phyloP scores from a whole-genome alignment of 1,140 invertebrate species.

The Drosophila pseudoananassae region DNA sequence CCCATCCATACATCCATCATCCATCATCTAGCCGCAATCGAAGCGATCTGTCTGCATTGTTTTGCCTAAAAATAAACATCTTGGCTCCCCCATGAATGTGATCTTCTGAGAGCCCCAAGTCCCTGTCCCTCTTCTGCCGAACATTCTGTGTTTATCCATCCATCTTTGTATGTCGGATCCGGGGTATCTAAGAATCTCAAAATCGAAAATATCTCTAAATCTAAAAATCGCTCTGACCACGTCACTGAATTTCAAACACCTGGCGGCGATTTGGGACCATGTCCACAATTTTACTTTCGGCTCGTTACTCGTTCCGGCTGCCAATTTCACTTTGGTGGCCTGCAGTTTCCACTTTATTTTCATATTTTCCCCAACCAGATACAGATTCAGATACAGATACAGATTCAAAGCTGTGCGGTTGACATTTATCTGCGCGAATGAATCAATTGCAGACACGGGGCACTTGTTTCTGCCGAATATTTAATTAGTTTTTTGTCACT shows the following conservation, averaged over 20 bases:
- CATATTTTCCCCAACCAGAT: conserved; percentile 17
- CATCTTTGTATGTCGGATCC: conserved; percentile 7
- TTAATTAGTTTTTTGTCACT: conserved; percentile 51
- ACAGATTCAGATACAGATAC: no score
- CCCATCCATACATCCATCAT: conserved; percentile 51
- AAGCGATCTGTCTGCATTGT: conserved; percentile 76
- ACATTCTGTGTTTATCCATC: conserved; percentile 32
- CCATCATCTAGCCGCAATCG: conserved; percentile 62
- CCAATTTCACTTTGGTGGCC: no score
- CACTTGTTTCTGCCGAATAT: conserved; percentile 2
- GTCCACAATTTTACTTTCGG: conserved; percentile 6
- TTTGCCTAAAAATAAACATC: conserved; percentile 69
- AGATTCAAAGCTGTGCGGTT: background rate
- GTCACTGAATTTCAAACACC: conserved; percentile 63
- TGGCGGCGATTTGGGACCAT: conserved; percentile 24
- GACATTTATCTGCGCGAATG: background rate
- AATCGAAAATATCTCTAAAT: no score
- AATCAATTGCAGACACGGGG: conserved; percentile 13
- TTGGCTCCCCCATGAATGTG: conserved; percentile 32
- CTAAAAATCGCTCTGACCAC: conserved; percentile 32
- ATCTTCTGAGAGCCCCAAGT: conserved; percentile 32
- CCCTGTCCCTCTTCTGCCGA: no score
- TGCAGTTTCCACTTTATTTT: conserved; percentile 2
- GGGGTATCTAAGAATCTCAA: background rate
- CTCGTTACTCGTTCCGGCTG: background rate